Conservation (phyloP, 2,113 vertebrate genomes). For the Lagopus leucura region DNA sequence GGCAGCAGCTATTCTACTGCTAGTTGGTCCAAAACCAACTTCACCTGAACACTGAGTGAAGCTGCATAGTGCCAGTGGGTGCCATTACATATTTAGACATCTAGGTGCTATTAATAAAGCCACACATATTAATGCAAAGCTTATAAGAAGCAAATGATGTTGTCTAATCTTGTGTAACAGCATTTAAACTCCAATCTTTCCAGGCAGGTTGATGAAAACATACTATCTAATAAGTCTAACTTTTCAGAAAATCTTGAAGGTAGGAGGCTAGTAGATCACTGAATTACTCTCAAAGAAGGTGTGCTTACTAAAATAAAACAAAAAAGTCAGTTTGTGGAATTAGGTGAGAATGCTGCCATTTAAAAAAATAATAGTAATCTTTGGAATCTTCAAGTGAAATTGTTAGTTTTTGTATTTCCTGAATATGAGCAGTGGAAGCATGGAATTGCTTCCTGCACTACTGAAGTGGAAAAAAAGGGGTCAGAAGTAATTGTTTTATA, state of each 20-base stretch:
- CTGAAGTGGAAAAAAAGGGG: not conserved
- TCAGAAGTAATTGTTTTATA: not conserved
- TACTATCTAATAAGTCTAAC: not conserved
- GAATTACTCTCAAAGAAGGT: not conserved
- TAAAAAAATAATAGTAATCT: too few relatives aligned
- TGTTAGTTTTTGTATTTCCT: not conserved
- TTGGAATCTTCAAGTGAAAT: too few relatives aligned
- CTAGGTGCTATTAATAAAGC: not conserved
- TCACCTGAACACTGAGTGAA: not conserved
- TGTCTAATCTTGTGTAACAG: slow-evolving; percentile 9
- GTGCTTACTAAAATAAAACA: not conserved
- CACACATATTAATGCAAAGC: not conserved
- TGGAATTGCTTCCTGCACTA: not conserved
- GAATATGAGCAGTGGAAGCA: not conserved
- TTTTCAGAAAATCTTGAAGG: not conserved
- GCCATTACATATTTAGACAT: not conserved
- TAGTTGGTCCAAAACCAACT: not conserved
- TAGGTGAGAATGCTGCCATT: not conserved
- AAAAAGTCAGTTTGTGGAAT: not conserved
- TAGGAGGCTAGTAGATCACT: not conserved
- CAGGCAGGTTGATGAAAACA: not conserved
- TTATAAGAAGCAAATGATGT: not conserved
- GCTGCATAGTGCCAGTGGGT: not conserved
- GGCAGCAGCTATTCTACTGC: not conserved
- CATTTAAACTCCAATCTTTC: slow-evolving; percentile 9